phyloP scores from a whole-genome alignment of 2,888 invertebrate genomes.

The Aphodius granarius region DNA sequence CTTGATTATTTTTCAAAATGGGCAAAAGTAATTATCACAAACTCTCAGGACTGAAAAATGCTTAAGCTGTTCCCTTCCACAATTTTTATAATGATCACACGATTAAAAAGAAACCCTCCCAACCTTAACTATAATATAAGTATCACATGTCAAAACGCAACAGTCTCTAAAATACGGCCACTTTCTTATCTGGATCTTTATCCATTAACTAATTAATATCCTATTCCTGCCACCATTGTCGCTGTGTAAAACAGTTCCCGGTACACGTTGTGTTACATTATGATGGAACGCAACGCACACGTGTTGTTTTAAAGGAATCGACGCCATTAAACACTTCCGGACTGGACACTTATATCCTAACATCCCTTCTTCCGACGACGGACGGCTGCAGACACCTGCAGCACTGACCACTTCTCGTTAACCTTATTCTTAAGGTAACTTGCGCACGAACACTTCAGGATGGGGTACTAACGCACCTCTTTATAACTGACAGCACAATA shows the following conservation, averaged over 20 bases:
- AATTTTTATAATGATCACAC: neutral
- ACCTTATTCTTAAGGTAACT: neutral
- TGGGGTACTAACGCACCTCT: neutral
- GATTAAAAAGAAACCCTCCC: neutral
- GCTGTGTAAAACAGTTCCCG: neutral
- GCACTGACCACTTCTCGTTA: neutral
- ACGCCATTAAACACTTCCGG: conserved; percentile 52
- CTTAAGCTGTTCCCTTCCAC: neutral
- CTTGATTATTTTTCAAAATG: no score
- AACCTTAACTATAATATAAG: neutral
- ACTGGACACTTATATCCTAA: conserved; percentile 39
- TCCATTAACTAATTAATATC: neutral
- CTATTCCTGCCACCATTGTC: neutral
- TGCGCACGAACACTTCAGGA: conserved; percentile 1
- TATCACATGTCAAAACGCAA: neutral
- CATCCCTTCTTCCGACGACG: conserved; percentile 2
- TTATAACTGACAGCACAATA: conserved; percentile 17
- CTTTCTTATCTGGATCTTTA: neutral
- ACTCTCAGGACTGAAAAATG: no score
- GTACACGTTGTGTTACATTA: conserved; percentile 2
- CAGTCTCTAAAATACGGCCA: neutral
- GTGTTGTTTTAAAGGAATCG: conserved; percentile 46
- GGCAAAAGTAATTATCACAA: no score
- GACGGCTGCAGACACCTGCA: conserved; percentile 11
- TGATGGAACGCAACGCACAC: conserved; percentile 31